Evolutionary conservation across 2,113 vertebrate genomes (phyloP).

Genomic region (Microtus pennsylvanicus): DNA sequence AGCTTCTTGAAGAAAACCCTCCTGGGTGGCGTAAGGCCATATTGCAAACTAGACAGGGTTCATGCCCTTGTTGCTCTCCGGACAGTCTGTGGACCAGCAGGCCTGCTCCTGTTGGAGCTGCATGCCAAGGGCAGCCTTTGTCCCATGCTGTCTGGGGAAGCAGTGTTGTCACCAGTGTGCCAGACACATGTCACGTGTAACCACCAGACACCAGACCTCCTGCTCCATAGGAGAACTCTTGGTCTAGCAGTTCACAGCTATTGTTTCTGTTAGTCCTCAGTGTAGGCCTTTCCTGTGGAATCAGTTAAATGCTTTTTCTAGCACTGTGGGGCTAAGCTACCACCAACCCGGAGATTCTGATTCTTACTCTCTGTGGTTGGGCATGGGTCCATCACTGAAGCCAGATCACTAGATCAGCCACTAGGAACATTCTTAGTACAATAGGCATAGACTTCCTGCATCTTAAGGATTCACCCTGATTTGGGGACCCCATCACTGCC

Average conservation of each 20-base stretch:
- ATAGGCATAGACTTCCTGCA: neutral
- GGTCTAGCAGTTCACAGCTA: neutral
- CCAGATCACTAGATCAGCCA: neutral
- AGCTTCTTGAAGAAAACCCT: neutral
- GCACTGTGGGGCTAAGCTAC: accelerated
- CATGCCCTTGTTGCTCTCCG: accelerated
- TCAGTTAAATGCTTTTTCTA: neutral
- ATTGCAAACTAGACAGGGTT: neutral
- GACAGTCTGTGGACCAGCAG: neutral
- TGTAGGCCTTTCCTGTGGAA: neutral
- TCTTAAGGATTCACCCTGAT: neutral
- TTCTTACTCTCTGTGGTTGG: neutral
- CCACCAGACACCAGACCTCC: accelerated
- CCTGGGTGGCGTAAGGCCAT: accelerated
- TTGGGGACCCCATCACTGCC: neutral
- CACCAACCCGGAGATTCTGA: neutral
- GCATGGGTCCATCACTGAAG: too few species aligned
- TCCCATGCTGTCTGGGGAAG: neutral
- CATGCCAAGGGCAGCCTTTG: neutral
- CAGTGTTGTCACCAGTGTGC: neutral
- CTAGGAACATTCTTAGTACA: neutral
- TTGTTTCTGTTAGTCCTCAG: neutral
- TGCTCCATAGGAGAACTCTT: neutral
- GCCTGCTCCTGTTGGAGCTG: neutral
- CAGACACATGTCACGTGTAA: neutral